phyloP scores from a whole-genome alignment of 2,113 vertebrate species.

The Nematolebias whitei region DNA sequence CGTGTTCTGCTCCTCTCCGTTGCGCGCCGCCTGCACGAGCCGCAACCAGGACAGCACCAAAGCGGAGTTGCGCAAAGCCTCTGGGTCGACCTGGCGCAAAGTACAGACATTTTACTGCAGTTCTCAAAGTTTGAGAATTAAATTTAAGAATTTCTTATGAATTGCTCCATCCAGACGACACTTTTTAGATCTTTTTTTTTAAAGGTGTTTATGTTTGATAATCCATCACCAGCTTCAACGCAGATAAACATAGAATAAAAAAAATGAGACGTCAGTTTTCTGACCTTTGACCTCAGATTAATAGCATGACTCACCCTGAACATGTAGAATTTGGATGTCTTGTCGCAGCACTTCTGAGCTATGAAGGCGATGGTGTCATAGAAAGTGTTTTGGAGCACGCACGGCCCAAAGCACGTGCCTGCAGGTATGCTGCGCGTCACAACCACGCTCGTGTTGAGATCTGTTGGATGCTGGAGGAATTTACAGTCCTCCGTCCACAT shows the following conservation, averaged over 20 bases:
- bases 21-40: conserved; percentile 82
- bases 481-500: conserved; percentile 85
- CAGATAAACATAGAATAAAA: no score
- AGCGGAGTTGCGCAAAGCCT: conserved; percentile 81
- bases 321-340: conserved; percentile 80
- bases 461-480: conserved; percentile 83
- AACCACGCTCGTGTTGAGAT: conserved; percentile 83
- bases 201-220: no score
- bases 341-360: conserved; percentile 86
- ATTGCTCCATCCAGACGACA: neutral
- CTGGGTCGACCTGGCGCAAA: conserved; percentile 82
- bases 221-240: neutral
- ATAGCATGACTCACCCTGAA: conserved; percentile 81
- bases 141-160: neutral
- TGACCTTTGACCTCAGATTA: neutral
- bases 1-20: conserved; percentile 83
- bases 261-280: neutral
- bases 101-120: neutral
- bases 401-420: conserved; percentile 86
- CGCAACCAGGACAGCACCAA: conserved; percentile 84
- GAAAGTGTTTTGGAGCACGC: conserved; percentile 84
- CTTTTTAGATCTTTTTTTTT: conserved; percentile 1
- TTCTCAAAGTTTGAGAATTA: neutral
- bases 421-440: conserved; percentile 86
- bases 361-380: conserved; percentile 90